Base-by-base conservation (phyloP, 2,113 vertebrate species). In the Rhizomys pruinosus region DNA sequence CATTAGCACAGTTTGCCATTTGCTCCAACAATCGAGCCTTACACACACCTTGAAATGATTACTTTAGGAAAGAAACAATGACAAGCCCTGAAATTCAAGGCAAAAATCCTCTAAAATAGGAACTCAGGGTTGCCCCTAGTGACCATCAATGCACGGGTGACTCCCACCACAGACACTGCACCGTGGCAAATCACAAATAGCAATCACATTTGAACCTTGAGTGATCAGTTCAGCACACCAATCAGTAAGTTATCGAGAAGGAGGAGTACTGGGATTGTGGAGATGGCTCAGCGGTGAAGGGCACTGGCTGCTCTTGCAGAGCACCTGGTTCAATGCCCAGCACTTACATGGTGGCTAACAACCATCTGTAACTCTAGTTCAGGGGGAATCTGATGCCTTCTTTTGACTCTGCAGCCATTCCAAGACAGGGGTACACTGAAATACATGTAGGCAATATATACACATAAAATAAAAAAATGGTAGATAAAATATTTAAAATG, bases 1-100 rank as follows among this genome's bases (percentile, higher is more conserved):
- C 86, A 89, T 96, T 93, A 96, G 86, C 95, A 87, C 82, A 74
- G 63, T 92, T 89, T 96, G 96, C 94, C 87, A 79, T 79, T 94
- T 95, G 79, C 90, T 94, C 7, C 84, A 89, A 94, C 87, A 82
- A 93, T 44, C 72, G 63, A 77, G 87, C 39, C 86, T 57, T 19
- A 6, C n/a, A 37, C 29, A 74, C 42, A 90, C 95, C 72, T 87
- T 71, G 68, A 52, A 93, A 79, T 78, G 91, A 87, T 89, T 84
- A 76, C 47, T 89, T 86, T 85, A 72, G 71, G 47, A 92, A 92
- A 87, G 52, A 95, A 77, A 94, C 66, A 78, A 92, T 52, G 72
- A 94, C 4, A 66, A 97, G 69, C n/a, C 64, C 89, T 64, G 76
- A 95, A 96, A 95, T 37, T 57, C 69, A 34, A 87, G 63, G 57